These are phyloP conservation scores for Mactromeris polynyma DNA, from an alignment of 2,888 invertebrate genomes.

Conservation along the genomic window DNA sequence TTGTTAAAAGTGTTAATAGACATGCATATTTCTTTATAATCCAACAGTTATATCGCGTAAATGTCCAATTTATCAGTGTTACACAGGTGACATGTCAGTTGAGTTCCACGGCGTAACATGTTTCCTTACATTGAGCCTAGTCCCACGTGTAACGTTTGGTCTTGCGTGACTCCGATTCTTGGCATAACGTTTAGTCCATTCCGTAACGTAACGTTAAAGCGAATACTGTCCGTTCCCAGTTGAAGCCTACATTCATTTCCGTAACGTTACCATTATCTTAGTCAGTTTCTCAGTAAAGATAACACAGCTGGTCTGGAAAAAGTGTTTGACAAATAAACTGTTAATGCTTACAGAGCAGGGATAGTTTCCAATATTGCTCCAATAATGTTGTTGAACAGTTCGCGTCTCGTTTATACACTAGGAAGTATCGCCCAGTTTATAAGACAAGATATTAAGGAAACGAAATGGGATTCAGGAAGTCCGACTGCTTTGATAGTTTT, in stretches of 20 bases:
- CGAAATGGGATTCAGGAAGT: background rate
- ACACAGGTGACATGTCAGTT: background rate
- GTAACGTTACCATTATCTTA: background rate
- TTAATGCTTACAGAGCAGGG: background rate
- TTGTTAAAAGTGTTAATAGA: background rate
- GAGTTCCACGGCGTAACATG: background rate
- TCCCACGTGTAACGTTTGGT: background rate
- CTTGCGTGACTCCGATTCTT: background rate
- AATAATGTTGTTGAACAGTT: background rate
- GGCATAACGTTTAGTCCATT: background rate
- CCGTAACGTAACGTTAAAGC: background rate
- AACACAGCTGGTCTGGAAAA: background rate
- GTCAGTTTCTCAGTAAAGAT: background rate
- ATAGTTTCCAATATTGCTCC: constrained; percentile 1
- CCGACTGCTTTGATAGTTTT: background rate
- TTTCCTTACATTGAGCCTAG: background rate
- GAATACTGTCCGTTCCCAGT: background rate
- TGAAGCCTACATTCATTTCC: background rate
- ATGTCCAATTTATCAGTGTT: background rate
- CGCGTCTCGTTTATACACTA: background rate
- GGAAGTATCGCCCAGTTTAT: background rate
- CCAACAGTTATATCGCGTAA: background rate
- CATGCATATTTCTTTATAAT: background rate
- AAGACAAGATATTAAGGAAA: background rate
- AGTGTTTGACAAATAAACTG: background rate